These are phyloP conservation scores for Philaenus spumarius DNA, from an alignment of 1,140 invertebrate genomes.

Conservation along the genomic window DNA sequence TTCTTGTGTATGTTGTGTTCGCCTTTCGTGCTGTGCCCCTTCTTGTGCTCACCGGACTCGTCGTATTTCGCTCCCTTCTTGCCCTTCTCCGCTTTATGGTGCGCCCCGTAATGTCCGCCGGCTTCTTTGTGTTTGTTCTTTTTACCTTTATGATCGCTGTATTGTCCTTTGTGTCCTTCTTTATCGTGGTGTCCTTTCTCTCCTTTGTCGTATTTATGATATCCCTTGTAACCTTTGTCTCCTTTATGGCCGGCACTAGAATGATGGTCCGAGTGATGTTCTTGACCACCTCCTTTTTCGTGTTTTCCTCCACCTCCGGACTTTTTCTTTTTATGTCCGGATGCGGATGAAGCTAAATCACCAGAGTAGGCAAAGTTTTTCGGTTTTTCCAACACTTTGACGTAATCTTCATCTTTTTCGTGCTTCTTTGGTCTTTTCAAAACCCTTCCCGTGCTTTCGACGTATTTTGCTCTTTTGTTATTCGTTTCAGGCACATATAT, in stretches of 20 bases:
- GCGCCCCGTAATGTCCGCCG: constrained; percentile 37
- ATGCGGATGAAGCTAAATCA: constrained; percentile 7
- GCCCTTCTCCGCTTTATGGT: constrained; percentile 36
- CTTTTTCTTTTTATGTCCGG: constrained; percentile 13
- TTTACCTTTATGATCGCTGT: constrained; percentile 36
- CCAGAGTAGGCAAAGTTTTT: constrained; percentile 9
- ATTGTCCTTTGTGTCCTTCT: constrained; percentile 36
- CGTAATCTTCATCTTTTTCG: constrained; percentile 1
- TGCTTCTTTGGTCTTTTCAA: constrained; percentile 9
- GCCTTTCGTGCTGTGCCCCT: constrained; percentile 63
- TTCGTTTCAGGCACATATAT: not conserved
- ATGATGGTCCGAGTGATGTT: constrained; percentile 35
- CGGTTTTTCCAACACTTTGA: constrained; percentile 4
- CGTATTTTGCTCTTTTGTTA: not conserved
- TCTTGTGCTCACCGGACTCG: constrained; percentile 57
- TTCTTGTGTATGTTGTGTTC: constrained; percentile 65
- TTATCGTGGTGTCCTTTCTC: constrained; percentile 39
- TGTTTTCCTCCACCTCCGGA: constrained; percentile 16
- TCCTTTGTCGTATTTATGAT: constrained; percentile 38
- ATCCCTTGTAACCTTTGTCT: constrained; percentile 39
- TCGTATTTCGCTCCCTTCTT: constrained; percentile 43
- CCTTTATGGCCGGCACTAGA: constrained; percentile 34
- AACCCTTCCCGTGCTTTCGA: not conserved
- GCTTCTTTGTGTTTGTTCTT: constrained; percentile 39
- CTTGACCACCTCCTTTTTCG: constrained; percentile 34